Conservation (phyloP, 2,113 vertebrate species). For the Stigmatopora nigra region DNA sequence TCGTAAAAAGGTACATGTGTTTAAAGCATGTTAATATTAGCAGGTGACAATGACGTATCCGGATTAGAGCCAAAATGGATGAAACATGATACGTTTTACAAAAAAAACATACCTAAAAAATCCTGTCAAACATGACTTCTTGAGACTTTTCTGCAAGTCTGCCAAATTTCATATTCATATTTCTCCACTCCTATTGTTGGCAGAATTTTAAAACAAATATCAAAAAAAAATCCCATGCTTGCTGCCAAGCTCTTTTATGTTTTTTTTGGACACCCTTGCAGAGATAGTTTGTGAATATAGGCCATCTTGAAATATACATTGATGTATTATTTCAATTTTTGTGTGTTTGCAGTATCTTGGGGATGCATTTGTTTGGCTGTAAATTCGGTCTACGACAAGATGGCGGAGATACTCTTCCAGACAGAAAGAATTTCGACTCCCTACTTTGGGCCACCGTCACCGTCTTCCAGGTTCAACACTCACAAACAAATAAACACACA, state of each 20-base stretch:
- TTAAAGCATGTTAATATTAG: no score
- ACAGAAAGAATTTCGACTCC: slow-evolving; percentile 96
- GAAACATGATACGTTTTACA: no score
- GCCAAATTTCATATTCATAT: not conserved
- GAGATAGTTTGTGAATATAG: not conserved
- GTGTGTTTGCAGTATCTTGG: slow-evolving; percentile 79
- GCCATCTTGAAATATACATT: slow-evolving; percentile 23
- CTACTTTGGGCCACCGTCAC: slow-evolving; percentile 97
- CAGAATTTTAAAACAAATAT: not conserved
- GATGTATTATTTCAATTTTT: slow-evolving; percentile 12
- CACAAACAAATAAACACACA: slow-evolving; percentile 4
- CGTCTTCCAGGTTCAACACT: slow-evolving; percentile 84
- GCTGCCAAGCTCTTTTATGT: not conserved
- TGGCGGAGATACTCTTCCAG: slow-evolving; percentile 86
- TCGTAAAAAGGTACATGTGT: no score
- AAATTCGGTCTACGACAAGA: slow-evolving; percentile 91
- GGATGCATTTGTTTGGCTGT: slow-evolving; percentile 94
- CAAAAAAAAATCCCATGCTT: not conserved
- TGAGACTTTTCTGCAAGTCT: not conserved
- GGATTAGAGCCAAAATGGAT: no score
- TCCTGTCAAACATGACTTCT: not conserved
- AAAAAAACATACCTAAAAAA: no score
- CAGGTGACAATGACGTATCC: no score
- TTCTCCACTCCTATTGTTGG: not conserved
- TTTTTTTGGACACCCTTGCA: not conserved